These are phyloP conservation scores for Bacillus rossius DNA, from an alignment of 1,140 invertebrate genomes.

Conservation along the genomic window DNA sequence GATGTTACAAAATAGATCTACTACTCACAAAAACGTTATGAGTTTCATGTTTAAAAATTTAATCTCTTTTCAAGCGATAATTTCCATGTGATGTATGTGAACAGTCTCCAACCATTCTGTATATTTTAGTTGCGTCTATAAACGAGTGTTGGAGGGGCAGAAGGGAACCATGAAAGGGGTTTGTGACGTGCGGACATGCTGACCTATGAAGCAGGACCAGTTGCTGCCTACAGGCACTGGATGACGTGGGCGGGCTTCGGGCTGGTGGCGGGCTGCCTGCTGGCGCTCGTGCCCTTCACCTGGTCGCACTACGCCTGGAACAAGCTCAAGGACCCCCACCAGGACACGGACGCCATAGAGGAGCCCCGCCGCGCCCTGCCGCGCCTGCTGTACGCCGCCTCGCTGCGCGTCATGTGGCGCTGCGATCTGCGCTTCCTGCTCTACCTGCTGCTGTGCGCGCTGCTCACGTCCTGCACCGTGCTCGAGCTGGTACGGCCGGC, in stretches of 20 bases:
- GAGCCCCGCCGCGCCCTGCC: constrained; percentile 42
- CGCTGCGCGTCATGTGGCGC: constrained; percentile 51
- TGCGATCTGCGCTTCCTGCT: constrained; percentile 53
- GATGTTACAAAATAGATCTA: too few species aligned
- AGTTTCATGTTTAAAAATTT: too few species aligned
- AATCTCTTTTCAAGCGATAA: too few species aligned
- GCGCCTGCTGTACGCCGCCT: constrained; percentile 43
- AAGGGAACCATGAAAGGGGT: too few species aligned
- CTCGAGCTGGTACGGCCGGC: constrained; percentile 57
- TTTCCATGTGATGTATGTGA: too few species aligned
- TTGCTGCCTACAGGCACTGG: constrained; percentile 43
- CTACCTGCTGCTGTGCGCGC: constrained; percentile 57
- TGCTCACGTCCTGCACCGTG: constrained; percentile 57
- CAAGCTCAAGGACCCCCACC: constrained; percentile 33
- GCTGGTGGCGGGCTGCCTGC: constrained; percentile 41
- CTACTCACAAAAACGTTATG: too few species aligned
- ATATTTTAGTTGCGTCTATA: too few species aligned
- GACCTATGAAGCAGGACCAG: too few species aligned
- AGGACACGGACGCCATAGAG: constrained; percentile 43
- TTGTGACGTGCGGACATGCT: too few species aligned
- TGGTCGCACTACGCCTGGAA: constrained; percentile 60
- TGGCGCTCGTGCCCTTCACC: constrained; percentile 52
- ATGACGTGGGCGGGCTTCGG: constrained; percentile 46
- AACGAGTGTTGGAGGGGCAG: too few species aligned
- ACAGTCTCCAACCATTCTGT: too few species aligned